phyloP scores from a whole-genome alignment of 2,888 invertebrate genomes.

The Sminthurides aquaticus region DNA sequence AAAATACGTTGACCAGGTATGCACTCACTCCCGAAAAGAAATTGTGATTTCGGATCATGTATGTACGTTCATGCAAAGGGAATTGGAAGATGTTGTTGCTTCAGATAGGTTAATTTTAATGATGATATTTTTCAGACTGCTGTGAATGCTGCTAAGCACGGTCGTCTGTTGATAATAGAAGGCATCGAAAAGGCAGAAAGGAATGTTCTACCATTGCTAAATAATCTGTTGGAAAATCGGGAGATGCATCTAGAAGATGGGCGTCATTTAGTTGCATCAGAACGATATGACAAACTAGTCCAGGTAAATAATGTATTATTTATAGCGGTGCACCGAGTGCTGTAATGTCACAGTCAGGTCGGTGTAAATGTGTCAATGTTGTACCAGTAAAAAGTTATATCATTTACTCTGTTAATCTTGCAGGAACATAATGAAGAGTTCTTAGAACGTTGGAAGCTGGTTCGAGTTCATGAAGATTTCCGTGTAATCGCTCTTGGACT shows the following conservation, averaged over 20 bases:
- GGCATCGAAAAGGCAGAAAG: constrained; percentile 96
- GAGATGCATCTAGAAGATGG: constrained; percentile 99
- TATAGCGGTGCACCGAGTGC: neutral
- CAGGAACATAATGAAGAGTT: constrained; percentile 72
- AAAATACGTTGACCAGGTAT: constrained; percentile 84
- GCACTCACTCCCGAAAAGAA: no score
- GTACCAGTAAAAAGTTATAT: neutral
- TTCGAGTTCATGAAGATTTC: constrained; percentile 86
- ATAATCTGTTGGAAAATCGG: constrained; percentile 91
- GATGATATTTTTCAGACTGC: constrained; percentile 68
- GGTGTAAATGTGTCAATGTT: neutral
- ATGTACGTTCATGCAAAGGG: no score
- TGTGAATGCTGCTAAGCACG: constrained; percentile 81
- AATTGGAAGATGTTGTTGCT: no score
- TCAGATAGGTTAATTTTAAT: no score
- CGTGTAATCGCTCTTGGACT: constrained; percentile 86
- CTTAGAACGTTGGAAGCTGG: constrained; percentile 76
- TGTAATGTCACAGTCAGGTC: neutral
- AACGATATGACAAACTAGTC: constrained; percentile 80
- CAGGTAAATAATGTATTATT: constrained; percentile 54
- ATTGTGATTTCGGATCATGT: no score
- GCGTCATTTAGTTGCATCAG: constrained; percentile 78
- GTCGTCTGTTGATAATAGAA: constrained; percentile 80
- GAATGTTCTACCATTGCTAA: constrained; percentile 90
- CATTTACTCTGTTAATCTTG: constrained; percentile 34